Conservation (phyloP, 1,140 invertebrate genomes). For the Euura lappo region DNA sequence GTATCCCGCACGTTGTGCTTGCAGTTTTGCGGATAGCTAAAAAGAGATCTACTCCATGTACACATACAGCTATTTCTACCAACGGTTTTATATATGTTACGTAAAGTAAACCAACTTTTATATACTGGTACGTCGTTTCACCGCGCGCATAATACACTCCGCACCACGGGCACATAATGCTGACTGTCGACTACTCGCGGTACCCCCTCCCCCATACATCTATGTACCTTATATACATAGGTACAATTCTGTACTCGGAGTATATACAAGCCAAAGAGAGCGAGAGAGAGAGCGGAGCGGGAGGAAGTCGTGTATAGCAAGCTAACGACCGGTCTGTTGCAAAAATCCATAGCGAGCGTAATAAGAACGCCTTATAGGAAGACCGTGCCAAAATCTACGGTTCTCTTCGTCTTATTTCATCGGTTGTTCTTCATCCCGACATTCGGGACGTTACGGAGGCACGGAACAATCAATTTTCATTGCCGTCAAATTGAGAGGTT, state of each 20-base stretch:
- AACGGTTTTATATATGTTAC: slow-evolving; percentile 24
- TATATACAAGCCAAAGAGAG: slow-evolving; percentile 8
- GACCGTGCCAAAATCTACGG: neutral
- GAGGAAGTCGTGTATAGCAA: neutral
- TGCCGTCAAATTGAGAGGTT: neutral
- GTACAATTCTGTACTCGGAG: neutral
- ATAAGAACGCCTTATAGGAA: neutral
- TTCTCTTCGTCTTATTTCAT: neutral
- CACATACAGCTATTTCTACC: no score
- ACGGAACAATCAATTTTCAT: neutral
- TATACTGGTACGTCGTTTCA: slow-evolving; percentile 34
- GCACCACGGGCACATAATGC: slow-evolving; percentile 22
- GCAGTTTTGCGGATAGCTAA: no score
- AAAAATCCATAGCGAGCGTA: slow-evolving; percentile 1
- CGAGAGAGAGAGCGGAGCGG: neutral
- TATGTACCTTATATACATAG: slow-evolving; percentile 12
- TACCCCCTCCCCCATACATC: slow-evolving; percentile 27
- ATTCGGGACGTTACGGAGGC: neutral
- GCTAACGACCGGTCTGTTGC: slow-evolving; percentile 2
- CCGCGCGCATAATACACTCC: slow-evolving; percentile 29
- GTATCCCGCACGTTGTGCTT: no score
- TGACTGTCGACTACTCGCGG: slow-evolving; percentile 29
- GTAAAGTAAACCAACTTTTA: slow-evolving; percentile 44
- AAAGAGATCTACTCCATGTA: no score
- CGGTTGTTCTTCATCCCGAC: no score